Evolutionary conservation across 2,113 vertebrate genomes (phyloP).

Genomic region (Hemicordylus capensis): DNA sequence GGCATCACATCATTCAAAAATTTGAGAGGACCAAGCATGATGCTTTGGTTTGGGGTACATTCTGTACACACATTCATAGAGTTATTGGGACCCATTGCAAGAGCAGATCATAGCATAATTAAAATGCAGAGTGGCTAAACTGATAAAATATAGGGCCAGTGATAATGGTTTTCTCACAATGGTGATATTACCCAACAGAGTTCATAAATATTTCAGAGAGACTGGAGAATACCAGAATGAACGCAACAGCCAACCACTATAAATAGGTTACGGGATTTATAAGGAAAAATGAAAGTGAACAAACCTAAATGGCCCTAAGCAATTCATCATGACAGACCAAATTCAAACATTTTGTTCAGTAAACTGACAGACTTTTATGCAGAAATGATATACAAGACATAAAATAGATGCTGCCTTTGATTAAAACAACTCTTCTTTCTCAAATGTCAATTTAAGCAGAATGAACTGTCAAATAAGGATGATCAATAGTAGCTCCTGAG

Average conservation of each 20-base stretch:
- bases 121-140: neutral
- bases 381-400: neutral
- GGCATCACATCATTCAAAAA: neutral
- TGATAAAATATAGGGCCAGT: neutral
- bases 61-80: neutral
- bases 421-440: neutral
- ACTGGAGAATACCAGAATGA: neutral
- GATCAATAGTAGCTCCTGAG: neutral
- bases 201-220: conserved; percentile 18
- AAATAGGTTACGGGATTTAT: neutral
- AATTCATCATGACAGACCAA: neutral
- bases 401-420: neutral
- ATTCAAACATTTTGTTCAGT: neutral
- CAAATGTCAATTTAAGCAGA: neutral
- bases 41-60: neutral
- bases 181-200: neutral
- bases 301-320: neutral
- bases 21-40: neutral
- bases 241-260: neutral
- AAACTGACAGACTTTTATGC: neutral
- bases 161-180: conserved; percentile 1
- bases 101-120: neutral
- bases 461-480: neutral
- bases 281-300: neutral
- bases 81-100: neutral